Evolutionary conservation across 2,797 vertebrate species (phyloP).

Genomic region (Lagodon rhomboides): DNA sequence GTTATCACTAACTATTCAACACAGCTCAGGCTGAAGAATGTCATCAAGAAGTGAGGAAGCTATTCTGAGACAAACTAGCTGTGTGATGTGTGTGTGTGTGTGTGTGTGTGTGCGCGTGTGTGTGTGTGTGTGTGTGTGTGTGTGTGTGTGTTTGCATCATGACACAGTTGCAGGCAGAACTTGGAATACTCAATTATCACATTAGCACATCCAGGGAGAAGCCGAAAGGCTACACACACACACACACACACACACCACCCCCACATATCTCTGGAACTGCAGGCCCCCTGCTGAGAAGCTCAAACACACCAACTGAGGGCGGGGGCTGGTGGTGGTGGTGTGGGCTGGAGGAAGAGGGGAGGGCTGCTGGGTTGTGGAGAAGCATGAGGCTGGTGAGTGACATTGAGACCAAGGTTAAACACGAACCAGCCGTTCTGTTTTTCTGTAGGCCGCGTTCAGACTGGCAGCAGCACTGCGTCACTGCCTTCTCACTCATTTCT

Average conservation of each 20-base stretch:
- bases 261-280: slow-evolving; percentile 76
- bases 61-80: slow-evolving; percentile 73
- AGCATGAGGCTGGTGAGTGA: slow-evolving; percentile 71
- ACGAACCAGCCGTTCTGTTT: slow-evolving; percentile 60
- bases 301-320: slow-evolving; percentile 75
- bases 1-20: slow-evolving; percentile 59
- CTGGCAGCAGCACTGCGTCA: slow-evolving; percentile 41
- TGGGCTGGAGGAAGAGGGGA: slow-evolving; percentile 44
- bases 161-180: slow-evolving; percentile 80
- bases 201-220: slow-evolving; percentile 81
- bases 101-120: slow-evolving; percentile 31
- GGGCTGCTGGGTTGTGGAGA: slow-evolving; percentile 57
- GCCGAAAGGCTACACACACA: slow-evolving; percentile 65
- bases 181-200: slow-evolving; percentile 84
- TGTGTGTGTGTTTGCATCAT: slow-evolving; percentile 55
- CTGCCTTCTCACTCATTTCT: slow-evolving; percentile 24
- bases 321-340: slow-evolving; percentile 48
- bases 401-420: slow-evolving; percentile 85
- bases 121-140: slow-evolving; percentile 26
- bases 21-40: slow-evolving; percentile 59
- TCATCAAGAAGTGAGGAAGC: slow-evolving; percentile 66
- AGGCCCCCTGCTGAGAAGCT: slow-evolving; percentile 80
- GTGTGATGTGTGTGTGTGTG: slow-evolving; percentile 50
- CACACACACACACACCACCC: slow-evolving; percentile 59
- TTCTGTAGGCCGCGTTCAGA: slow-evolving; percentile 35